Evolutionary conservation across 2,888 invertebrate species (phyloP).

Genomic region (Macaria notata): DNA sequence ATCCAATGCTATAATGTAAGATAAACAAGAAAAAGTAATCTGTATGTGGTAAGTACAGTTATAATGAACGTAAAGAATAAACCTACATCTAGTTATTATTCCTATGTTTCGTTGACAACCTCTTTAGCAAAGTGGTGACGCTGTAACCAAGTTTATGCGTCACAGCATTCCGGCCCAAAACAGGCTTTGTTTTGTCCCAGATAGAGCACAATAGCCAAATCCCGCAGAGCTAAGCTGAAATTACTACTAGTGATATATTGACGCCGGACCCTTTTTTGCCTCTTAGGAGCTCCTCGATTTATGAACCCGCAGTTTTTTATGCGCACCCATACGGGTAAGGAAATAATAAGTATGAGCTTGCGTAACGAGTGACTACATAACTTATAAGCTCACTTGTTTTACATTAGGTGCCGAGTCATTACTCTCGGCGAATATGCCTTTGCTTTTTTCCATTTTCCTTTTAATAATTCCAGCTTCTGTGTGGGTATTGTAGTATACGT

Average conservation of each 20-base stretch:
- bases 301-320: conserved; percentile 27
- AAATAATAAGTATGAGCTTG: conserved; percentile 23
- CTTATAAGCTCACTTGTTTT: conserved; percentile 20
- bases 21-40: too few relatives aligned
- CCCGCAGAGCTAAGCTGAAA: conserved; percentile 20
- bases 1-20: too few relatives aligned
- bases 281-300: conserved; percentile 27
- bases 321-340: conserved; percentile 25
- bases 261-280: conserved; percentile 28
- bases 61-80: too few relatives aligned
- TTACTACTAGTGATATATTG: conserved; percentile 29
- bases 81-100: conserved; percentile 25
- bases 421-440: conserved; percentile 9
- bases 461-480: background rate
- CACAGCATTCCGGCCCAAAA: conserved; percentile 12
- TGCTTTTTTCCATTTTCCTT: conserved; percentile 3
- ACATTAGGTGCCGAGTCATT: conserved; percentile 14
- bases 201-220: conserved; percentile 24
- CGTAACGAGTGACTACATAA: conserved; percentile 25
- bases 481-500: background rate
- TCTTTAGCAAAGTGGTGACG: conserved; percentile 24
- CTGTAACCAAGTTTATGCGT: conserved; percentile 22
- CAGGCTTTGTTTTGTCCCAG: conserved; percentile 24
- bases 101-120: conserved; percentile 21
- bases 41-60: too few relatives aligned